Conservation (phyloP, 2,888 invertebrate species). For the Euphydryas editha region DNA sequence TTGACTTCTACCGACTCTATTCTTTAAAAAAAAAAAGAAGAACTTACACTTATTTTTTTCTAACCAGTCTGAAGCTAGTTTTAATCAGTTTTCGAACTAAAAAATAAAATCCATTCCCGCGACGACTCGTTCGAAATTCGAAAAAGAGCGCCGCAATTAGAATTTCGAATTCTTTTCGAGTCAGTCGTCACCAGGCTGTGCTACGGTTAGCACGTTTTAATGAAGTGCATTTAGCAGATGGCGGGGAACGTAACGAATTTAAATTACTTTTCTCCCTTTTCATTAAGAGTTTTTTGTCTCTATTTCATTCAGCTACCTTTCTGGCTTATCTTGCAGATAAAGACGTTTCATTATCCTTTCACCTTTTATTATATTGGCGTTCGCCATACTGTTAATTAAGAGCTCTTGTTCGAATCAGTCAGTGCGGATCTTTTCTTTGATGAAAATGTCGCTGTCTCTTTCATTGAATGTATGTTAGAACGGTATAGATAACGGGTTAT, state of each 20-base stretch:
- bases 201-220: conserved; percentile 67
- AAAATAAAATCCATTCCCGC: conserved; percentile 39
- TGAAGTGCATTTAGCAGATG: conserved; percentile 74
- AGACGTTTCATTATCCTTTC: conserved; percentile 67
- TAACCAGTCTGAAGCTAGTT: conserved; percentile 37
- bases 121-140: conserved; percentile 57
- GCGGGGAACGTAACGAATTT: conserved; percentile 62
- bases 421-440: conserved; percentile 36
- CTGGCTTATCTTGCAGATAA: conserved; percentile 61
- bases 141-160: conserved; percentile 65
- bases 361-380: conserved; percentile 54
- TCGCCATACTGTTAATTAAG: conserved; percentile 48
- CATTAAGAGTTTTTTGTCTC: conserved; percentile 58
- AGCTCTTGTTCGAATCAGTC: conserved; percentile 41
- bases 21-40: not conserved
- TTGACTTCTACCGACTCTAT: not conserved
- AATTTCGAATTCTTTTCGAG: conserved; percentile 66
- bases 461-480: not conserved
- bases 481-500: conserved; percentile 22
- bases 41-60: not conserved
- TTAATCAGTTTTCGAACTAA: conserved; percentile 48
- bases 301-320: conserved; percentile 40
- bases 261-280: conserved; percentile 62
- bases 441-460: conserved; percentile 31
- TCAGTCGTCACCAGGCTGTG: conserved; percentile 54